Percentiles rank a stretch among this genome's conserved stretches.
Evolutionary conservation across 2,797 vertebrate genomes (phyloP).

Genomic region (Nyctalus aviator): DNA sequence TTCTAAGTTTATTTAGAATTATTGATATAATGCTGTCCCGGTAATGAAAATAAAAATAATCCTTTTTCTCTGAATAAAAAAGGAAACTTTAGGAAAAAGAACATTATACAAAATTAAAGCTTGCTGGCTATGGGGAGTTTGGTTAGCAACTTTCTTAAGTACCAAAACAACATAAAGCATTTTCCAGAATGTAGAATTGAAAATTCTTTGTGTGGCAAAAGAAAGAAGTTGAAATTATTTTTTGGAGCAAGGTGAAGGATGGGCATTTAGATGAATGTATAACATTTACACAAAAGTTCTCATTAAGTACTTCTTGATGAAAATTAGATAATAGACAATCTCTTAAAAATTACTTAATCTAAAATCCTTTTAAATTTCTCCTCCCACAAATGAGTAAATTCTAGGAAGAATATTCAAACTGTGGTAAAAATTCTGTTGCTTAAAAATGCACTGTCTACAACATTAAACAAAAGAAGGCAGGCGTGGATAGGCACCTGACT

Average conservation of each 20-base stretch:
- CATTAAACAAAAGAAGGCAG: neutral
- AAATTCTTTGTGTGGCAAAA: neutral
- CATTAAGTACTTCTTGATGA: neutral
- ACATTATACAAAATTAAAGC: neutral
- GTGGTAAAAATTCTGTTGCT: slow-evolving; percentile 47
- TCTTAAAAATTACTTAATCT: neutral
- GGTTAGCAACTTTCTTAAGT: neutral
- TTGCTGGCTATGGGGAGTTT: neutral
- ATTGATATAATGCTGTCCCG: neutral
- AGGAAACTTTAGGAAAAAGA: slow-evolving; percentile 30
- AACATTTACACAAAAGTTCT: neutral
- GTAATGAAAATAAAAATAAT: neutral
- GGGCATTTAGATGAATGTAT: neutral
- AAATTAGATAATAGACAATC: neutral
- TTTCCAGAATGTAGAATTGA: slow-evolving; percentile 11
- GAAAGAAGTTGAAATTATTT: slow-evolving; percentile 28
- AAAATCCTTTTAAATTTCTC: slow-evolving; percentile 28
- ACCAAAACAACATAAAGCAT: slow-evolving; percentile 12
- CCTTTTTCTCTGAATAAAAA: slow-evolving; percentile 23
- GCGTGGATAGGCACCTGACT: neutral
- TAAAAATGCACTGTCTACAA: neutral
- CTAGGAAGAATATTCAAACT: slow-evolving; percentile 51
- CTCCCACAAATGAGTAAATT: slow-evolving; percentile 39
- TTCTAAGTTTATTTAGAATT: slow-evolving; percentile 11
- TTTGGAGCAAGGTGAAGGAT: slow-evolving; percentile 3